These are phyloP conservation scores for Micropterix aruncella DNA, from an alignment of 2,888 invertebrate genomes.

Conservation along the genomic window DNA sequence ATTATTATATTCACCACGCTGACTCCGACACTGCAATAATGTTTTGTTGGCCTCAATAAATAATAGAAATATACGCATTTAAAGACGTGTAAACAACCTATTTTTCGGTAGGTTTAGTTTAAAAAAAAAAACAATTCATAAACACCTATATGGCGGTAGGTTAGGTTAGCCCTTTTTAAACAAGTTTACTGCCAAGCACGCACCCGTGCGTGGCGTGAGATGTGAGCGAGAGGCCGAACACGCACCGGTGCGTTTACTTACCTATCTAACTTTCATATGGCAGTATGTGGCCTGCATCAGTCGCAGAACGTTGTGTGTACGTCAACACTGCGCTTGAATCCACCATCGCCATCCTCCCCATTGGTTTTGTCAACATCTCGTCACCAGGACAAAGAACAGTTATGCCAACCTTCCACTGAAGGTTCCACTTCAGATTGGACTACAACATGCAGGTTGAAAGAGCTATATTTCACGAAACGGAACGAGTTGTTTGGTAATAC, in stretches of 20 bases:
- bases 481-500: background rate
- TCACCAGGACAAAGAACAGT: background rate
- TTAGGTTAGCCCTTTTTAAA: too few species aligned
- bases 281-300: background rate
- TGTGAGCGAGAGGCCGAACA: background rate
- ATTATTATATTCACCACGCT: too few species aligned
- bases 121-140: too few species aligned
- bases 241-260: background rate
- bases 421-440: slow-evolving; percentile 1
- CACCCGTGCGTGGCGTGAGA: background rate
- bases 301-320: slow-evolving; percentile 1
- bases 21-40: too few species aligned
- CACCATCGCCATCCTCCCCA: background rate
- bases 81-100: too few species aligned
- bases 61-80: too few species aligned
- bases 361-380: background rate
- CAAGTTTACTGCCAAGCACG: background rate
- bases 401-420: background rate
- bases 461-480: background rate
- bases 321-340: slow-evolving; percentile 1
- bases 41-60: too few species aligned
- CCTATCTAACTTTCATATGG: background rate
- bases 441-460: background rate
- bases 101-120: too few species aligned
- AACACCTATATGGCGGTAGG: too few species aligned